These are phyloP conservation scores for Caradrina clavipalpis DNA, from an alignment of 2,888 invertebrate species.

Conservation along the genomic window DNA sequence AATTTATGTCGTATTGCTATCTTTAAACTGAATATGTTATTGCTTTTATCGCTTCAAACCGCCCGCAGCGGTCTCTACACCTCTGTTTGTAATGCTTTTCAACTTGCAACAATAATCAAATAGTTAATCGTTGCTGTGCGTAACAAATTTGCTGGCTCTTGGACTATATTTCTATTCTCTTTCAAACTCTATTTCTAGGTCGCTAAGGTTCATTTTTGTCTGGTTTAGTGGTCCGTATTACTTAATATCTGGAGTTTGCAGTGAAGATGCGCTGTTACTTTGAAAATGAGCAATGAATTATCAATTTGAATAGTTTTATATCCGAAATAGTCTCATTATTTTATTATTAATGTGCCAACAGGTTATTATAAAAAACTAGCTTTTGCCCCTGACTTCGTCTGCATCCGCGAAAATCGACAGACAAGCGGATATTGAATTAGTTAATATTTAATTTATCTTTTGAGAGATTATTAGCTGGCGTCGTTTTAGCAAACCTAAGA, in stretches of 20 bases:
- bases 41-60: slow-evolving; percentile 45
- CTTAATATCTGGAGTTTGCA: slow-evolving; percentile 1
- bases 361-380: too few relatives aligned
- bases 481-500: too few relatives aligned
- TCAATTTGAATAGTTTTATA: not conserved
- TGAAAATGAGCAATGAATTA: not conserved
- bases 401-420: too few relatives aligned
- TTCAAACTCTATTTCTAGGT: not conserved
- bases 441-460: too few relatives aligned
- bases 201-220: not conserved
- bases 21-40: slow-evolving; percentile 59
- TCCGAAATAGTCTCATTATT: too few relatives aligned
- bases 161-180: not conserved
- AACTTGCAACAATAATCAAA: slow-evolving; percentile 43
- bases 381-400: too few relatives aligned
- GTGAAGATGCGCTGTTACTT: not conserved
- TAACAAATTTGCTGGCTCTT: slow-evolving; percentile 15
- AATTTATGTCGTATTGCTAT: slow-evolving; percentile 57
- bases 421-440: too few relatives aligned
- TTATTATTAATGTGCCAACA: too few relatives aligned
- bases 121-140: slow-evolving; percentile 37
- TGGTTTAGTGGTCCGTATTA: not conserved
- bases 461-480: too few relatives aligned
- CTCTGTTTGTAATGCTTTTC: slow-evolving; percentile 39
- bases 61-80: slow-evolving; percentile 42